These are phyloP conservation scores for Parasteatoda lunata DNA, from an alignment of 2,888 invertebrate genomes.

Conservation along the genomic window DNA sequence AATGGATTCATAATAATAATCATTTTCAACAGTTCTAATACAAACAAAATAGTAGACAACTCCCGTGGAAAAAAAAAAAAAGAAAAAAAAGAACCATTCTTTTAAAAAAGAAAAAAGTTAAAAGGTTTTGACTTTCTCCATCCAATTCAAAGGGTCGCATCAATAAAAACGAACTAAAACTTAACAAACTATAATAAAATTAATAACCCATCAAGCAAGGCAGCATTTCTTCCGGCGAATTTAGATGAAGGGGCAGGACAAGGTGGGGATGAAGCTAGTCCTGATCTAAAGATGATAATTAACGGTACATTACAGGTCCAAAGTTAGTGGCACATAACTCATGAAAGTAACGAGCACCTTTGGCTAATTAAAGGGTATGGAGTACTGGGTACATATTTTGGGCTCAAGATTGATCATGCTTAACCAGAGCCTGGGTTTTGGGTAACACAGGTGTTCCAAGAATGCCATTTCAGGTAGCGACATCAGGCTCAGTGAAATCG, in stretches of 20 bases:
- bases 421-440: slow-evolving; percentile 62
- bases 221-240: too few relatives aligned
- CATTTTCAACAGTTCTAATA: too few relatives aligned
- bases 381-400: slow-evolving; percentile 14
- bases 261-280: background rate
- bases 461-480: slow-evolving; percentile 66
- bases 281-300: slow-evolving; percentile 36
- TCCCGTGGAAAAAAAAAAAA: too few relatives aligned
- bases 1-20: too few relatives aligned
- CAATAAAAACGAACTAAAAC: too few relatives aligned
- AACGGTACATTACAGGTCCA: slow-evolving; percentile 54
- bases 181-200: too few relatives aligned
- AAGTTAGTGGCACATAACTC: slow-evolving; percentile 57
- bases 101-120: too few relatives aligned
- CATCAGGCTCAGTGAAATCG: slow-evolving; percentile 18
- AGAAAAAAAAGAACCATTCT: too few relatives aligned
- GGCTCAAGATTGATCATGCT: slow-evolving; percentile 65
- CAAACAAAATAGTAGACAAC: too few relatives aligned
- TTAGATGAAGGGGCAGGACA: background rate
- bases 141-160: too few relatives aligned
- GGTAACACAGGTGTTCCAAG: slow-evolving; percentile 67
- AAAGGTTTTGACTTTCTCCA: too few relatives aligned
- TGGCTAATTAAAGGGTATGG: slow-evolving; percentile 59
- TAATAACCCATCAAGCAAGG: too few relatives aligned
- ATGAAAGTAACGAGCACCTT: slow-evolving; percentile 63